Evolutionary conservation across 2,888 invertebrate species (phyloP).

Genomic region (Nycteola revayana): DNA sequence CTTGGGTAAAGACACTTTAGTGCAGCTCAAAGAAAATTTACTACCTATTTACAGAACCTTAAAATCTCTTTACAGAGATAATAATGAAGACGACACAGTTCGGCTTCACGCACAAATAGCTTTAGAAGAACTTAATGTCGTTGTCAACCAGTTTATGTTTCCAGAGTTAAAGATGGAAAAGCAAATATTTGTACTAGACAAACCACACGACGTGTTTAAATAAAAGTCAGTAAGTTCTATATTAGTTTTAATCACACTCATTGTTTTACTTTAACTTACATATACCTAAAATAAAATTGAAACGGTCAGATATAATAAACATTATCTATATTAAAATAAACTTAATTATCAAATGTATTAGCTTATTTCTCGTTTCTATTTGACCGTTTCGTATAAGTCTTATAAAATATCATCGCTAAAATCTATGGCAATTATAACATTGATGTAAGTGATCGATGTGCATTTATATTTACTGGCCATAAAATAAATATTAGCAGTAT

Average conservation of each 20-base stretch:
- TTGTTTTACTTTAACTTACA: constrained; percentile 14
- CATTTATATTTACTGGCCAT: constrained; percentile 27
- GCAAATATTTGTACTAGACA: constrained; percentile 64
- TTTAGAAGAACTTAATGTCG: constrained; percentile 87
- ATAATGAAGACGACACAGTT: constrained; percentile 85
- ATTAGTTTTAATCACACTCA: constrained; percentile 41
- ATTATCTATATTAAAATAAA: background rate
- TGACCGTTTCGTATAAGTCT: constrained; percentile 9
- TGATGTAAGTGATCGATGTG: constrained; percentile 29
- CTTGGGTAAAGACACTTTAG: constrained; percentile 85
- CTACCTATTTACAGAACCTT: constrained; percentile 87
- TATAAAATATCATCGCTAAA: constrained; percentile 11
- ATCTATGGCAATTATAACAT: constrained; percentile 44
- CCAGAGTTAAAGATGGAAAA: constrained; percentile 82
- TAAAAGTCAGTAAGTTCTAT: constrained; percentile 36
- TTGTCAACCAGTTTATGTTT: constrained; percentile 84
- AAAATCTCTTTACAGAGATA: constrained; percentile 83
- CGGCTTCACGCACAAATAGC: constrained; percentile 89
- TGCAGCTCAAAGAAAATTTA: constrained; percentile 85
- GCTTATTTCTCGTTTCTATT: constrained; percentile 2
- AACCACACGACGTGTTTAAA: constrained; percentile 41
- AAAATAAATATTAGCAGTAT: constrained; percentile 1
- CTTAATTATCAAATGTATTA: too few relatives aligned
- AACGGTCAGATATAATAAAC: too few relatives aligned
- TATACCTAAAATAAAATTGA: constrained; percentile 20